phyloP scores from a whole-genome alignment of 2,888 invertebrate genomes.

The Tetanocera ferruginea region DNA sequence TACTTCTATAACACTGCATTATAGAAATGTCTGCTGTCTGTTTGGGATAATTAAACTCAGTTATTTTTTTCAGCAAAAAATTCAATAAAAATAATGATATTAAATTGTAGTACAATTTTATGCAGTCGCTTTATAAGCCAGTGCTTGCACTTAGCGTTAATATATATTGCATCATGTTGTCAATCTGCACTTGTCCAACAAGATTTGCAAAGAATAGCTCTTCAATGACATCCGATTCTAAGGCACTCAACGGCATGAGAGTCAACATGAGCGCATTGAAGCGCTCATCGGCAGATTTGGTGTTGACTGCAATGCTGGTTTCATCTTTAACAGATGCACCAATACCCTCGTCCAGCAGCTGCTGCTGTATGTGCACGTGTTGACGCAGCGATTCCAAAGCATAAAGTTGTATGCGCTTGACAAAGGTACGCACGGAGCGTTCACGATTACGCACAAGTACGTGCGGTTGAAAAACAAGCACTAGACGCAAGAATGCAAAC shows the following conservation, averaged over 20 bases:
- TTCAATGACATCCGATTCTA: slow-evolving; percentile 84
- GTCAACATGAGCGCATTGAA: slow-evolving; percentile 72
- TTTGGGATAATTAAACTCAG: too few relatives aligned
- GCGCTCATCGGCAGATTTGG: slow-evolving; percentile 67
- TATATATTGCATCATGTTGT: slow-evolving; percentile 94
- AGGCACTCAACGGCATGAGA: slow-evolving; percentile 80
- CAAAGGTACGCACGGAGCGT: slow-evolving; percentile 57
- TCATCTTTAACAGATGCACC: background rate
- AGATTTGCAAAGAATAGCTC: slow-evolving; percentile 94
- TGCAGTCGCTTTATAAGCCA: slow-evolving; percentile 5
- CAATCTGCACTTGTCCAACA: slow-evolving; percentile 93
- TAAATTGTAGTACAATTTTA: too few relatives aligned
- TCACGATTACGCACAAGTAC: slow-evolving; percentile 61
- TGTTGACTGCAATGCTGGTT: slow-evolving; percentile 31
- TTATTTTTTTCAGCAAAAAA: too few relatives aligned
- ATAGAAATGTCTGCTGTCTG: too few relatives aligned
- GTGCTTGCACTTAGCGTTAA: slow-evolving; percentile 72
- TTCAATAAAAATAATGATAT: too few relatives aligned
- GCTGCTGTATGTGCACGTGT: slow-evolving; percentile 41
- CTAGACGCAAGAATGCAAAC: slow-evolving; percentile 88
- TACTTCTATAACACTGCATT: slow-evolving; percentile 1
- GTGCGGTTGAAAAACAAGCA: slow-evolving; percentile 88
- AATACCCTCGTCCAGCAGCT: background rate
- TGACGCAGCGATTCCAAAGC: slow-evolving; percentile 60
- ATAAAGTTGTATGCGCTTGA: slow-evolving; percentile 63